Base-by-base conservation (phyloP, 1,140 invertebrate genomes). In the Arion vulgaris region DNA sequence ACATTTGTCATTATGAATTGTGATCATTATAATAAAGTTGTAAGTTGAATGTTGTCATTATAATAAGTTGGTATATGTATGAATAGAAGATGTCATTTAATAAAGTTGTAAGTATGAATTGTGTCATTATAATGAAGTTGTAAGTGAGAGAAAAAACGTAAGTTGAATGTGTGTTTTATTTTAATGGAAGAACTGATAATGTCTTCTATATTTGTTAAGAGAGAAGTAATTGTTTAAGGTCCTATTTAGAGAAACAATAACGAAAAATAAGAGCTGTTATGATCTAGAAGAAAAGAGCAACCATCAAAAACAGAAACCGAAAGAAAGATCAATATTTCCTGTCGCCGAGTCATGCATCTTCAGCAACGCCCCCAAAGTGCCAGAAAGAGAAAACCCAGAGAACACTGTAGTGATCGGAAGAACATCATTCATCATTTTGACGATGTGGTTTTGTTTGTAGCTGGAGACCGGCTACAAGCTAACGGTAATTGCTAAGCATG, bases 251-350 rank as follows among this genome's bases (percentile, higher is more conserved):
- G 32, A 17, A 32, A 66, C 28, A 66, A 66, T 7, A 66, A 66
- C 62, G n/a, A 66, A 32, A 28, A 66, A 28, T 1, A 66, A 32
- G 9, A 66, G 11, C n/a, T 1, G 17, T 1, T 32, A 32, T n/a
- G 1, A 66, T 32, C n/a, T 2, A 66, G n/a, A 66, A 23, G 62
- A 66, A 57, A 26, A 66, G 62, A 17, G 28, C 2, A 9, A 4
- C 19, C 9, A 7, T 32, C 17, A 66, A 34, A 28, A 66, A 2
- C 62, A 66, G 62, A 66, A 28, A 66, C 62, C n/a, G 62, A 66
- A 66, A 32, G 62, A 66, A 66, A 66, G 62, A 66, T 66, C 62
- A 66, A 66, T 66, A 66, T 66, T 66, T 66, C 62, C 62, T 23
- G 62, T 66, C 19, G n/a, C 28, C 62, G 2, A 28, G 62, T 17